Percentiles rank a stretch among this genome's conserved stretches.
These are phyloP conservation scores for Turritopsis dohrnii DNA, from an alignment of 30 jellyfish, hydroid and myxozoan species.

Conservation along the genomic window DNA sequence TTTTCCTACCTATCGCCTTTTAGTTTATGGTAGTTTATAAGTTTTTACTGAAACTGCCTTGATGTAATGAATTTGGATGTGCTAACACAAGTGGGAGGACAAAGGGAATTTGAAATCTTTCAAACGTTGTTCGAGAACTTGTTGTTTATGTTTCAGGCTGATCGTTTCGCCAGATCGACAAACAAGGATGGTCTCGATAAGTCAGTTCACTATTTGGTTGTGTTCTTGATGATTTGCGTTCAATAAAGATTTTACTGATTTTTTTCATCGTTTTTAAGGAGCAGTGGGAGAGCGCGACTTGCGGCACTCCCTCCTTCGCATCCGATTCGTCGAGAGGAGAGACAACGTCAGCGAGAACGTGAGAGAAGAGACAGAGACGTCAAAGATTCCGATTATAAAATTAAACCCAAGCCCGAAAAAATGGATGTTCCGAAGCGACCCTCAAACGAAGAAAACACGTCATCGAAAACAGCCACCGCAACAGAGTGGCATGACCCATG, in stretches of 20 bases:
- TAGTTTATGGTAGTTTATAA: no score
- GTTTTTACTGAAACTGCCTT: no score
- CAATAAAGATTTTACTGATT: neutral
- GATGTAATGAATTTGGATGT: no score
- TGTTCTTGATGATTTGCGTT: neutral
- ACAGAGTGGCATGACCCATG: conserved; percentile 96
- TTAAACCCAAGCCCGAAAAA: neutral
- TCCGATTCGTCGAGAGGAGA: conserved; percentile 43
- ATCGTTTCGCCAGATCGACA: neutral
- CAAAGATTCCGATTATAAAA: conserved; percentile 10
- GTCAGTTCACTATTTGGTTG: neutral
- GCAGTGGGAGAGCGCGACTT: conserved; percentile 19
- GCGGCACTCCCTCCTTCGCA: conserved; percentile 30
- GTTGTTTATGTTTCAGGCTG: neutral
- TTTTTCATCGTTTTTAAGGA: neutral
- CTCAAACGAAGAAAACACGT: neutral
- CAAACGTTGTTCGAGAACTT: no score
- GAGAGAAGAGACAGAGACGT: conserved; percentile 37
- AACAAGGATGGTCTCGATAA: neutral
- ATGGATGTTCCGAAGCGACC: neutral
- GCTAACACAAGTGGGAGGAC: no score
- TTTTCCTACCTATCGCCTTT: no score
- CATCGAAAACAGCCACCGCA: conserved; percentile 31
- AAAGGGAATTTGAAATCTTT: no score
- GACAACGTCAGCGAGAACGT: conserved; percentile 58